Percentiles rank a stretch among this genome's conserved stretches.
These are phyloP conservation scores for Solenodon paradoxus DNA, from an alignment of 2,113 vertebrate species.

Conservation along the genomic window DNA sequence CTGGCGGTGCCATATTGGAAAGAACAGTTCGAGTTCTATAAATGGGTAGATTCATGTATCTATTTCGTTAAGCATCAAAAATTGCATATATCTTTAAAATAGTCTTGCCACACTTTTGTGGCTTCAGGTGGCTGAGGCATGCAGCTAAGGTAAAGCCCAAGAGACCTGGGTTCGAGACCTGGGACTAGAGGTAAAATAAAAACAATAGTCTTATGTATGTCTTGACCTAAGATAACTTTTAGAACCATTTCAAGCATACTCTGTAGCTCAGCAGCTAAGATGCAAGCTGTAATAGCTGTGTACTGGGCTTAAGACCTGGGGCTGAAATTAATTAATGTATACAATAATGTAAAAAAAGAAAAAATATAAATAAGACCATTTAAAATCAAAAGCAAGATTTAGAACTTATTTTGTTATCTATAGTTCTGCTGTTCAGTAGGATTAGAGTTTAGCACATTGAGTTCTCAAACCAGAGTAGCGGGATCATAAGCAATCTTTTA, in stretches of 20 bases:
- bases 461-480: background rate
- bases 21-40: background rate
- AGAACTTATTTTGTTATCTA: background rate
- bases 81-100: background rate
- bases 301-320: no score
- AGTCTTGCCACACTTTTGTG: no score
- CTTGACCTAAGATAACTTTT: background rate
- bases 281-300: no score
- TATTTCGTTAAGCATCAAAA: slow-evolving; percentile 19
- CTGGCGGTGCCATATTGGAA: background rate
- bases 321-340: no score
- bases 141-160: no score
- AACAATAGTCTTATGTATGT: background rate
- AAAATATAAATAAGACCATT: no score
- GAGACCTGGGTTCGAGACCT: no score
- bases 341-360: no score
- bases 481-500: background rate
- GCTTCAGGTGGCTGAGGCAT: no score
- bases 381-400: slow-evolving; percentile 7
- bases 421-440: background rate
- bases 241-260: background rate
- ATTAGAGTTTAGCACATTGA: background rate
- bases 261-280: no score
- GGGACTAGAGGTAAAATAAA: no score
- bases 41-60: background rate